Conservation (phyloP, 2,888 invertebrate genomes). For the Toxonevra muliebris region DNA sequence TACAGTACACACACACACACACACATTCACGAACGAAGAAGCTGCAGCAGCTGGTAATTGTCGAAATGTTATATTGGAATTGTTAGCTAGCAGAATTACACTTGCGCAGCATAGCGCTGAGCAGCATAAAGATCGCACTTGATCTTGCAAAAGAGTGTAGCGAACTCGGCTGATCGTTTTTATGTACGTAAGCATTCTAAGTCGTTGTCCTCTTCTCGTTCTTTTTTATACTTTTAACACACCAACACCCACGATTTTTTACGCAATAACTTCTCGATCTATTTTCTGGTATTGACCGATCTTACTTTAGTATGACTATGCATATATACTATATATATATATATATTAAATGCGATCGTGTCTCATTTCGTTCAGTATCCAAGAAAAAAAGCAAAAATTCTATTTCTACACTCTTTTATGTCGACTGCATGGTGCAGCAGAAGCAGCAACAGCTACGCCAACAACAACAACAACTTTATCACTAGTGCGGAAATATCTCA, state of each 20-base stretch:
- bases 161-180: no score
- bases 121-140: conserved; percentile 28
- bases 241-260: conserved; percentile 27
- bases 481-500: conserved; percentile 58
- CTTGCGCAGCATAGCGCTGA: conserved; percentile 24
- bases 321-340: not conserved
- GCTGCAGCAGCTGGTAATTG: not conserved
- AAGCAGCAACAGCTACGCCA: not conserved
- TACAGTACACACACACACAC: conserved; percentile 1
- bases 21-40: not conserved
- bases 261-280: conserved; percentile 6
- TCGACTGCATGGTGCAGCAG: conserved; percentile 19
- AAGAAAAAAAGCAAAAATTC: conserved; percentile 12
- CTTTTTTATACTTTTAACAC: conserved; percentile 2
- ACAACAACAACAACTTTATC: conserved; percentile 55
- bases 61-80: not conserved
- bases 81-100: conserved; percentile 8
- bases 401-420: not conserved
- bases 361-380: conserved; percentile 9
- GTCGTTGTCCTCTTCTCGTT: not conserved
- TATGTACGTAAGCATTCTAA: not conserved
- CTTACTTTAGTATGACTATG: no score
- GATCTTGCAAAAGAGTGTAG: conserved; percentile 17
- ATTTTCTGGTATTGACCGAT: no score
- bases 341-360: conserved; percentile 22